Evolutionary conservation across 2,888 invertebrate genomes (phyloP).

Genomic region (Schizotus pectinicornis): DNA sequence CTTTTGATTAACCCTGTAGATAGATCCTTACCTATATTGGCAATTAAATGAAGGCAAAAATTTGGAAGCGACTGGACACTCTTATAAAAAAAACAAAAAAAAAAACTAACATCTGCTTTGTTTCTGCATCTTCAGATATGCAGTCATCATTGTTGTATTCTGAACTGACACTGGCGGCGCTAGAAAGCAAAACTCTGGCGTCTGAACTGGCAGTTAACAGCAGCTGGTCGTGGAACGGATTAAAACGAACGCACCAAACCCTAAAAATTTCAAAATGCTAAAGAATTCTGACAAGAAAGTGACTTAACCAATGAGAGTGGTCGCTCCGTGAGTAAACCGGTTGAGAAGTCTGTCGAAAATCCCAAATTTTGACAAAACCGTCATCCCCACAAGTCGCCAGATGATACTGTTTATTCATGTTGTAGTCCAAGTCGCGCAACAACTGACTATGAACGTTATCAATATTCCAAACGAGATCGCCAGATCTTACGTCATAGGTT

Average conservation of each 20-base stretch:
- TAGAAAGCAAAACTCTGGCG: slow-evolving; percentile 87
- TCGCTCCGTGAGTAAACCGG: slow-evolving; percentile 82
- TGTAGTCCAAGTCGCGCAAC: slow-evolving; percentile 92
- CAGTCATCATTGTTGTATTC: slow-evolving; percentile 69
- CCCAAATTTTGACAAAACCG: slow-evolving; percentile 95
- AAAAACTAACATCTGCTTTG: slow-evolving; percentile 60
- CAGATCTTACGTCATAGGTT: slow-evolving; percentile 85
- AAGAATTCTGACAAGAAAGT: neutral
- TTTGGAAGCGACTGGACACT: too few species aligned
- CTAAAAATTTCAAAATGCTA: slow-evolving; percentile 56
- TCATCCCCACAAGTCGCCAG: slow-evolving; percentile 96
- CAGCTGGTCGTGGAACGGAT: slow-evolving; percentile 96
- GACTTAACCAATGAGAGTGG: slow-evolving; percentile 82
- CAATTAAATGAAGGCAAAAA: too few species aligned
- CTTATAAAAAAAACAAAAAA: slow-evolving; percentile 6
- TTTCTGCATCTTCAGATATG: slow-evolving; percentile 60
- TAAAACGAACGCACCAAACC: slow-evolving; percentile 95
- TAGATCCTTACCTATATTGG: too few species aligned
- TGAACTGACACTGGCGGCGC: slow-evolving; percentile 86
- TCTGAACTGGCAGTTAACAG: slow-evolving; percentile 94
- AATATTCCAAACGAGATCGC: slow-evolving; percentile 80
- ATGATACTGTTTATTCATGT: slow-evolving; percentile 96
- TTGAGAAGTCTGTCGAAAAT: slow-evolving; percentile 80
- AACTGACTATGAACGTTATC: slow-evolving; percentile 85
- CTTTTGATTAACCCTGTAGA: too few species aligned